These are phyloP conservation scores for Spilosoma lubricipeda DNA, from an alignment of 2,888 invertebrate genomes.

Conservation along the genomic window DNA sequence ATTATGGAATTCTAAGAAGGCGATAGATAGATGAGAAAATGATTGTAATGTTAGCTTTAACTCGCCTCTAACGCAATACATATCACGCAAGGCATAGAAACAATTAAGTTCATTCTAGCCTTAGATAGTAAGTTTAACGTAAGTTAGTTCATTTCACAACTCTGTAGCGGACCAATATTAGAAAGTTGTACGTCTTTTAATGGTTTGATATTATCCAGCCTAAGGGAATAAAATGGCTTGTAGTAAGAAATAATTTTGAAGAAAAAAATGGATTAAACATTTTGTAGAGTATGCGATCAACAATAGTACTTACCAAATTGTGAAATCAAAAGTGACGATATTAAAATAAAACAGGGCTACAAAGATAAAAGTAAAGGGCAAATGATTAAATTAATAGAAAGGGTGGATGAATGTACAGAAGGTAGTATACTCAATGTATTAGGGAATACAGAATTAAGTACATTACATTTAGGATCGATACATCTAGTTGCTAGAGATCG, in stretches of 20 bases:
- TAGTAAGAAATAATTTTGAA: constrained; percentile 27
- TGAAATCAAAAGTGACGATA: constrained; percentile 35
- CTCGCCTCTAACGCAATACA: constrained; percentile 84
- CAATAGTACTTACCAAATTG: constrained; percentile 24
- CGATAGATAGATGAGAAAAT: constrained; percentile 56
- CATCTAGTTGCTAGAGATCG: constrained; percentile 73
- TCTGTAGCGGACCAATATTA: constrained; percentile 86
- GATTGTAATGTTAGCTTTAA: constrained; percentile 75
- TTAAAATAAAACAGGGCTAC: constrained; percentile 25
- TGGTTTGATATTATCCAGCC: constrained; percentile 61
- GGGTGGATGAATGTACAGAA: constrained; percentile 61
- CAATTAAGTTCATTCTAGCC: constrained; percentile 81
- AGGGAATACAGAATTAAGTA: constrained; percentile 73
- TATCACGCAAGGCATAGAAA: constrained; percentile 85
- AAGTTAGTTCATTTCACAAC: constrained; percentile 84
- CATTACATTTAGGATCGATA: constrained; percentile 72
- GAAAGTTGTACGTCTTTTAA: constrained; percentile 84
- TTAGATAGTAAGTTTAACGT: constrained; percentile 73
- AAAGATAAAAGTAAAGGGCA: constrained; percentile 25
- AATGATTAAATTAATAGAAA: constrained; percentile 27
- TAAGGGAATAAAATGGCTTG: constrained; percentile 31
- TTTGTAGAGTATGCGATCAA: constrained; percentile 23
- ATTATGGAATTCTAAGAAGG: constrained; percentile 55
- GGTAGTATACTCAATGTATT: constrained; percentile 73
- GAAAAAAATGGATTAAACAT: constrained; percentile 22